These are phyloP conservation scores for Rhinolophus sinicus DNA, from an alignment of 2,113 vertebrate genomes.

Conservation along the genomic window DNA sequence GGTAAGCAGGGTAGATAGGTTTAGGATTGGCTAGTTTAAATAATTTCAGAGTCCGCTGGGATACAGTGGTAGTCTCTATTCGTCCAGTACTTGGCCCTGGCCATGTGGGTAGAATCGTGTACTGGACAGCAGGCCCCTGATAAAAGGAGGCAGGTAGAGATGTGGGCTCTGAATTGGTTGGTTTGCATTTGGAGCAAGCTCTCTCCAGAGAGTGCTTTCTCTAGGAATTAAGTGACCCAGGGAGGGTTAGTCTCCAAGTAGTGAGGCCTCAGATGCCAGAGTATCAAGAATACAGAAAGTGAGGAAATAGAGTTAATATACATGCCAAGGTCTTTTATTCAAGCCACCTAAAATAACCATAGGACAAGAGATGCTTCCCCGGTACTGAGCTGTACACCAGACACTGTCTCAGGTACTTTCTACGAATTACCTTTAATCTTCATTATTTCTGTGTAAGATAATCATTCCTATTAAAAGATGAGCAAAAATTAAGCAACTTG, in stretches of 20 bases:
- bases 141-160: neutral
- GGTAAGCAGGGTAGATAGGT: neutral
- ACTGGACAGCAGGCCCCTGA: neutral
- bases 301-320: neutral
- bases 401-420: neutral
- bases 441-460: neutral
- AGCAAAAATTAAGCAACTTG: neutral
- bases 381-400: neutral
- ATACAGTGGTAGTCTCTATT: fast-evolving
- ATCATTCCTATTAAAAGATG: neutral
- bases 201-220: neutral
- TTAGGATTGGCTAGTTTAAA: neutral
- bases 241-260: neutral
- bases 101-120: neutral
- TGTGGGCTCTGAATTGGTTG: neutral
- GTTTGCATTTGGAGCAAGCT: neutral
- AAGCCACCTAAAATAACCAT: neutral
- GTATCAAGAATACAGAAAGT: neutral
- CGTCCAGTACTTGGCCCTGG: neutral
- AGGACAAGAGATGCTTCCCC: neutral
- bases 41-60: neutral
- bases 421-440: neutral
- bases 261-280: neutral
- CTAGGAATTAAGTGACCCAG: neutral
- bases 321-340: neutral